phyloP scores from a whole-genome alignment of 2,797 vertebrate genomes.

The Ataeniobius toweri region DNA sequence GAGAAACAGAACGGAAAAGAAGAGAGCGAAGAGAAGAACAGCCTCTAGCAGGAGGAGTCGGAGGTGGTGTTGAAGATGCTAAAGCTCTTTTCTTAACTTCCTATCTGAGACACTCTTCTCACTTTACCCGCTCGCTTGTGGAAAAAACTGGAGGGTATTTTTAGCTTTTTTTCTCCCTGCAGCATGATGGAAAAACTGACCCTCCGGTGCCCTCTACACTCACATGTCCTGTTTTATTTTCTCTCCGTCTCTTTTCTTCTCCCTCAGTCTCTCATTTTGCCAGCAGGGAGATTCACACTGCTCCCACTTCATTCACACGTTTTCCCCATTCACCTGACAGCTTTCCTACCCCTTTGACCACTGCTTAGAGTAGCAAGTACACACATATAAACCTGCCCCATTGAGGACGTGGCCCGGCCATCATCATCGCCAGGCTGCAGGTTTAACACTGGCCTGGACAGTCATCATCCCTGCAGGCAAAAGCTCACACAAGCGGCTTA shows the following conservation, averaged over 20 bases:
- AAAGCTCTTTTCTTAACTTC: conserved; percentile 27
- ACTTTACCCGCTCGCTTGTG: conserved; percentile 33
- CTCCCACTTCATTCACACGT: conserved; percentile 65
- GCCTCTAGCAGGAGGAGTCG: conserved; percentile 49
- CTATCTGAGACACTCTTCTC: conserved; percentile 34
- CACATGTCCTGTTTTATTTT: conserved; percentile 63
- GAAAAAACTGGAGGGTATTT: conserved; percentile 74
- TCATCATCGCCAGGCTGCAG: conserved; percentile 31
- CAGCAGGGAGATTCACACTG: conserved; percentile 38
- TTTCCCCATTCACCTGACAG: conserved; percentile 56
- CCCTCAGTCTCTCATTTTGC: conserved; percentile 28
- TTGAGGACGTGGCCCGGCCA: conserved; percentile 4
- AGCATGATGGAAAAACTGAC: conserved; percentile 70
- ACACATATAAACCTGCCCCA: conserved; percentile 25
- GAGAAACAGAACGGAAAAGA: conserved; percentile 25
- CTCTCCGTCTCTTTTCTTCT: conserved; percentile 30
- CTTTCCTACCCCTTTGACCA: conserved; percentile 52
- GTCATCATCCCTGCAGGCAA: conserved; percentile 27
- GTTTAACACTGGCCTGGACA: conserved; percentile 18
- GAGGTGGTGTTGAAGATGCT: conserved; percentile 17
- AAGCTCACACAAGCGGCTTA: conserved; percentile 30
- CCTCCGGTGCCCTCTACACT: conserved; percentile 60
- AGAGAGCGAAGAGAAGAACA: conserved; percentile 21
- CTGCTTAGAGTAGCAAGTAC: conserved; percentile 39
- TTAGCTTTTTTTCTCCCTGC: conserved; percentile 69